Evolutionary conservation across 2,888 invertebrate species (phyloP), one percentile per base, ranked within the genome.

Genomic region (Falcaria lacertinaria): DNA sequence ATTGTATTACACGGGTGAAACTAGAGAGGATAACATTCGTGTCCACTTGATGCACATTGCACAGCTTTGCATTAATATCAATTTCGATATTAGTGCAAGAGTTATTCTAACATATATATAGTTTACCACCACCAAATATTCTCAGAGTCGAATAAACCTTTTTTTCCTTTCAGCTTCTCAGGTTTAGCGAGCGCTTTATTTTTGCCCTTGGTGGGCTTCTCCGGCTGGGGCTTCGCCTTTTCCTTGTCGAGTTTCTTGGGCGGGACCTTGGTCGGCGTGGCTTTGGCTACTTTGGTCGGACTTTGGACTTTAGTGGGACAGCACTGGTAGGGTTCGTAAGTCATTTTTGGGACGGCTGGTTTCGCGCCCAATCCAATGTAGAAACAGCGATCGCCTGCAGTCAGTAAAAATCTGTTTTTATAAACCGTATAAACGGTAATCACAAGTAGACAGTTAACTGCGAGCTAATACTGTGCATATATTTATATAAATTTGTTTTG

Each of bases 361-460:
- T 94, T 94, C 91, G 95, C 95, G 91, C 95, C 96, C 93, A 96
- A 93, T 92, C 96, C 96, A 92, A 96, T 95, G 95, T 95, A 95
- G 95, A 96, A 96, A 94, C 96, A 96, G 93, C 96, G 96, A 94
- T 96, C 96, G 94, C 96, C 96, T 96, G 95, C 95, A 93, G 93
- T 92, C 94, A 94, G 94, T 94, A 95, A 95, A 95, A 94, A 95
- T 93, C 92, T 93, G 91, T 92, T 74, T 93, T 92, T 92, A 90
- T 88, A 85, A 86, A 74, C 86, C 82, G 84, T 76, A 81, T 72
- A 79, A 60, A 80, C 72, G 71, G 71, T 65, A 72, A 73, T 66
- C 64, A 73, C 59, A 77, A 76, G 11, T 28, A 28, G 64, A 75
- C 69, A 80, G 80, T 81, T 82, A 84, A 80, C 79, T 80, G 76